Evolutionary conservation across 1,140 invertebrate genomes (phyloP).

Genomic region (Cotesia glomerata): DNA sequence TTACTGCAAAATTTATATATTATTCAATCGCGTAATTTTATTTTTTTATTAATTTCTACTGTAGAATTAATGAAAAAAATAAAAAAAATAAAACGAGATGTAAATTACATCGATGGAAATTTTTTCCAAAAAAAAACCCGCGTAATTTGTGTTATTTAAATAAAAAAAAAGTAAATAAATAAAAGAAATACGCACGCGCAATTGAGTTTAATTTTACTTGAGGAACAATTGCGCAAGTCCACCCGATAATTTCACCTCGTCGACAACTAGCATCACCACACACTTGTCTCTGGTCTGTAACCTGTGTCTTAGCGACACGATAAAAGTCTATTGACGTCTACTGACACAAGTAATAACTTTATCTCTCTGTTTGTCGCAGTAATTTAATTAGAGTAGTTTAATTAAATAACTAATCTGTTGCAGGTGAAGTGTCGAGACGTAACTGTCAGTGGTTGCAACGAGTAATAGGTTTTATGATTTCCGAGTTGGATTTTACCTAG

Average conservation of each 20-base stretch:
- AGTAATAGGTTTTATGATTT: not conserved
- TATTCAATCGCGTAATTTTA: not conserved
- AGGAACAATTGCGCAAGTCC: constrained; percentile 11
- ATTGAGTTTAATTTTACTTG: not conserved
- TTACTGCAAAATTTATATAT: too few species aligned
- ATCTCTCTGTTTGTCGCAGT: not conserved
- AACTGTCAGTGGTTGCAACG: too few species aligned
- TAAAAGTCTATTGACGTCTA: constrained; percentile 23
- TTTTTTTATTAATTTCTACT: not conserved
- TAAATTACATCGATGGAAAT: not conserved
- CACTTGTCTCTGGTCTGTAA: not conserved
- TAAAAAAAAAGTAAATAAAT: not conserved
- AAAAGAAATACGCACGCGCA: not conserved
- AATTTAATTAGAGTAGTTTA: not conserved
- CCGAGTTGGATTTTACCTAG: too few species aligned
- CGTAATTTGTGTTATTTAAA: not conserved
- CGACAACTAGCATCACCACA: not conserved
- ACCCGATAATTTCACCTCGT: not conserved
- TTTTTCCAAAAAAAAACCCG: not conserved
- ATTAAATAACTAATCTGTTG: not conserved
- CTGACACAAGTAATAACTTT: not conserved
- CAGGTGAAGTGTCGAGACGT: not conserved
- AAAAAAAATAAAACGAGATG: not conserved
- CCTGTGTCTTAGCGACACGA: constrained; percentile 1
- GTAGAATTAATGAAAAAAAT: too few species aligned